A percentile compares a stretch with the other conserved stretches of the same genome.
Conservation (phyloP, 2,797 vertebrate species). For the Choloepus didactylus region DNA sequence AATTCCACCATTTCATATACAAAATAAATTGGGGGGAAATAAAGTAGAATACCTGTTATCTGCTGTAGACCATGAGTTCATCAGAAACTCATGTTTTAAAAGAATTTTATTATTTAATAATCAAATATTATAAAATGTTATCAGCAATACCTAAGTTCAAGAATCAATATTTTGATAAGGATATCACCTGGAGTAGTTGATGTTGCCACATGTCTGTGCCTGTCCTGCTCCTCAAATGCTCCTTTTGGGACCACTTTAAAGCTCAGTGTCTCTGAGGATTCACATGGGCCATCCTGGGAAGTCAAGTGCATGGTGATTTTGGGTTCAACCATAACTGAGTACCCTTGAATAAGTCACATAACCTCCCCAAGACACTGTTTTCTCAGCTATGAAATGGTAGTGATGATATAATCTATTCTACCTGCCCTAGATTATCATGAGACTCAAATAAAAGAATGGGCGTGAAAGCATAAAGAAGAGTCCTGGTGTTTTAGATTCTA, state of each 20-base stretch:
- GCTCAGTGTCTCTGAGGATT: neutral
- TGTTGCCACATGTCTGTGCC: neutral
- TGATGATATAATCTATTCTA: neutral
- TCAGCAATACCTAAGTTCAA: neutral
- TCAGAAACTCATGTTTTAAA: conserved; percentile 11
- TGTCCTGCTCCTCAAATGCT: neutral
- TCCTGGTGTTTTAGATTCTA: neutral
- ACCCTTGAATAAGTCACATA: neutral
- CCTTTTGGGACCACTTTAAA: neutral
- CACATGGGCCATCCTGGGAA: fast-evolving
- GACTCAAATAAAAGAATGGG: neutral
- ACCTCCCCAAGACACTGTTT: neutral
- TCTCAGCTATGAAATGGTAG: neutral
- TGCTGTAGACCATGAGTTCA: neutral
- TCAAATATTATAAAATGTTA: conserved; percentile 16
- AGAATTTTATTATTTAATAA: neutral
- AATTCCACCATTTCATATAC: conserved; percentile 54
- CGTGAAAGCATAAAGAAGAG: neutral
- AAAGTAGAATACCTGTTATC: conserved; percentile 34
- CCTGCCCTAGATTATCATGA: neutral
- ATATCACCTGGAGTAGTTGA: neutral
- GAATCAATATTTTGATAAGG: conserved; percentile 49
- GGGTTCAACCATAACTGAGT: neutral
- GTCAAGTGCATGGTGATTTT: neutral
- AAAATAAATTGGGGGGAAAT: conserved; percentile 42